Conservation (phyloP, 2,113 vertebrate genomes). For the Microtus oregoni region DNA sequence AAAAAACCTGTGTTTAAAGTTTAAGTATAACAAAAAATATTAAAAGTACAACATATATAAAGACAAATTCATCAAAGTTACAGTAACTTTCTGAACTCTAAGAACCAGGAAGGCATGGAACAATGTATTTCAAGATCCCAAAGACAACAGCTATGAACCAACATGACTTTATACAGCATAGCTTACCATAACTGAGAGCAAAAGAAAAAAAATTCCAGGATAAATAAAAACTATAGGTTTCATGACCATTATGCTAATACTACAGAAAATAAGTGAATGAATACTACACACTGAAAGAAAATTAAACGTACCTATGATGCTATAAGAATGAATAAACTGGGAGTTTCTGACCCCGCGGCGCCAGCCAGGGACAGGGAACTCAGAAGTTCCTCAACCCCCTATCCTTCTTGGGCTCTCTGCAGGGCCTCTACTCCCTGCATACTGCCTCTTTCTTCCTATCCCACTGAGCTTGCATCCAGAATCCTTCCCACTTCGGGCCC, state of each 20-base stretch:
- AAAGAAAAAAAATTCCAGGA: background rate
- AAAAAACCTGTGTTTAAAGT: background rate
- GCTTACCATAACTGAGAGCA: background rate
- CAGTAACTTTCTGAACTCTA: background rate
- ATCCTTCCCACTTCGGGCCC: too few relatives aligned
- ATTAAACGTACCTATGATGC: background rate
- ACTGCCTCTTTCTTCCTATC: too few relatives aligned
- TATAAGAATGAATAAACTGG: background rate
- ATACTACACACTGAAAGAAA: background rate
- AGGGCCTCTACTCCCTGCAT: too few relatives aligned
- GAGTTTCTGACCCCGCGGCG: too few relatives aligned
- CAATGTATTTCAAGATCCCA: background rate
- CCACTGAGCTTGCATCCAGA: too few relatives aligned
- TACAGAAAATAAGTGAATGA: background rate
- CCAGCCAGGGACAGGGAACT: too few relatives aligned
- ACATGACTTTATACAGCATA: background rate
- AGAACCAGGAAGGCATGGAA: background rate
- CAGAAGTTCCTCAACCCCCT: too few relatives aligned
- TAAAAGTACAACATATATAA: background rate
- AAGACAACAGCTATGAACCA: background rate
- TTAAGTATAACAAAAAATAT: background rate
- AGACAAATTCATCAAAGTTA: background rate
- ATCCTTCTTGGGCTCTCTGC: too few relatives aligned
- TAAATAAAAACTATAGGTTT: background rate
- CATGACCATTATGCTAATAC: background rate